Percentiles rank a stretch among this genome's conserved stretches.
Conservation (phyloP, 2,113 vertebrate species). For the Promerops cafer region DNA sequence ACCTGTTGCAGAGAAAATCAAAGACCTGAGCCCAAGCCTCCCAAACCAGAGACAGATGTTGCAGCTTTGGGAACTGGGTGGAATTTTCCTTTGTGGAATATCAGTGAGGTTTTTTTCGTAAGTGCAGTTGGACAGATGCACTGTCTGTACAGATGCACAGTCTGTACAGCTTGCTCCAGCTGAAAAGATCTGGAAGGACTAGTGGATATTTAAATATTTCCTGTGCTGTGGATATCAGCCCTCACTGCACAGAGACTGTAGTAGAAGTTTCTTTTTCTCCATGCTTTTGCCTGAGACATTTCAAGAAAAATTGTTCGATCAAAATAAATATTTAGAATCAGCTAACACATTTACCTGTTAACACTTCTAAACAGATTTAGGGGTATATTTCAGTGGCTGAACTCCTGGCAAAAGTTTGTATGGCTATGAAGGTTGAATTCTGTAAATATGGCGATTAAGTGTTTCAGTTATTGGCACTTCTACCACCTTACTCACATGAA, state of each 20-base stretch:
- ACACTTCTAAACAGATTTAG: not conserved
- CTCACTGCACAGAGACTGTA: not conserved
- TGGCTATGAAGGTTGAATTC: not conserved
- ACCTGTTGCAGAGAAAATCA: conserved; percentile 46
- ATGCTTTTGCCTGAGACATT: not conserved
- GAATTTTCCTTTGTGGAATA: conserved; percentile 56
- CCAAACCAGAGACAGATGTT: conserved; percentile 52
- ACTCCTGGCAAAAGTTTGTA: not conserved
- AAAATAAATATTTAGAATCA: not conserved
- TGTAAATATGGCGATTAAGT: conserved; percentile 31
- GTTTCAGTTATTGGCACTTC: not conserved
- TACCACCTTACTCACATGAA: conserved; percentile 3
- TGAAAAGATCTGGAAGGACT: not conserved
- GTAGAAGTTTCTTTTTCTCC: not conserved
- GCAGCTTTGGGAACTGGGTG: conserved; percentile 25
- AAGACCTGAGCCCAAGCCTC: conserved; percentile 35
- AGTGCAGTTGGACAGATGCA: conserved; percentile 1
- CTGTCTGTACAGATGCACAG: not conserved
- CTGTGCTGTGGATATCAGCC: not conserved
- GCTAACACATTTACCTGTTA: not conserved
- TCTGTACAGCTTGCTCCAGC: not conserved
- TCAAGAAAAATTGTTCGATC: not conserved
- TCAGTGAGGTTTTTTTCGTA: not conserved
- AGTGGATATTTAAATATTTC: not conserved
- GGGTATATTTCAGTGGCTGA: not conserved